Conservation (phyloP, 2,888 invertebrate species). For the Notodonta dromedarius region DNA sequence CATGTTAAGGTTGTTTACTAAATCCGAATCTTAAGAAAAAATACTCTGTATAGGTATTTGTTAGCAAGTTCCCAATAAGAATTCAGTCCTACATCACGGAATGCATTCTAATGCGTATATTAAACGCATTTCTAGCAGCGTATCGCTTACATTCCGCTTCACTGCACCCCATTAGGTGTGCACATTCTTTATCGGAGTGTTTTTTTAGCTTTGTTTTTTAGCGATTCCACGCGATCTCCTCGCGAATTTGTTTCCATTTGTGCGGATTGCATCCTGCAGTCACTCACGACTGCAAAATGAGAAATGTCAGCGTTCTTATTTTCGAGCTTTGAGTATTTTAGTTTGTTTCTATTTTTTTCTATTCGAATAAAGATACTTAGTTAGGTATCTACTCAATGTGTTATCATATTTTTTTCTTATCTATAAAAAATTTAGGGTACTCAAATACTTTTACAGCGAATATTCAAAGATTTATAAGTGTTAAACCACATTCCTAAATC, state of each 20-base stretch:
- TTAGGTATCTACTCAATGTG: too few species aligned
- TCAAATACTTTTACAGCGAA: too few species aligned
- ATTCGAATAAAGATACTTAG: too few species aligned
- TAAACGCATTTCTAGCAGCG: constrained; percentile 11
- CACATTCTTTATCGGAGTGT: constrained; percentile 18
- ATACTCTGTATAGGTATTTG: too few species aligned
- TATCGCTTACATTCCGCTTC: constrained; percentile 13
- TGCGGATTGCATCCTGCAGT: constrained; percentile 6
- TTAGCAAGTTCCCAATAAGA: constrained; percentile 10
- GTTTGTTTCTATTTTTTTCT: too few species aligned
- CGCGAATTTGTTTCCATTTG: constrained; percentile 16
- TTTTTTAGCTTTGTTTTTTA: too few species aligned
- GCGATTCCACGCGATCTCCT: constrained; percentile 10
- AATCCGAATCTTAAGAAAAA: too few species aligned
- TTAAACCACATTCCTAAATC: too few species aligned
- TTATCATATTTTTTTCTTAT: too few species aligned
- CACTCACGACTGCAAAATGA: constrained; percentile 1
- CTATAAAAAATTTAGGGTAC: too few species aligned
- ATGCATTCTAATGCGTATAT: constrained; percentile 27
- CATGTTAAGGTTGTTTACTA: too few species aligned
- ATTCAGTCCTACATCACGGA: not conserved
- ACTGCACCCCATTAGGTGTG: constrained; percentile 15
- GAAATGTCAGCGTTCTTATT: not conserved
- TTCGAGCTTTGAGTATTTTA: not conserved
- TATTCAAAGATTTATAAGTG: too few species aligned